Evolutionary conservation across 2,797 vertebrate species (phyloP), one percentile per base, ranked within the genome.

Genomic region (Poeciliopsis paucimaculata): DNA sequence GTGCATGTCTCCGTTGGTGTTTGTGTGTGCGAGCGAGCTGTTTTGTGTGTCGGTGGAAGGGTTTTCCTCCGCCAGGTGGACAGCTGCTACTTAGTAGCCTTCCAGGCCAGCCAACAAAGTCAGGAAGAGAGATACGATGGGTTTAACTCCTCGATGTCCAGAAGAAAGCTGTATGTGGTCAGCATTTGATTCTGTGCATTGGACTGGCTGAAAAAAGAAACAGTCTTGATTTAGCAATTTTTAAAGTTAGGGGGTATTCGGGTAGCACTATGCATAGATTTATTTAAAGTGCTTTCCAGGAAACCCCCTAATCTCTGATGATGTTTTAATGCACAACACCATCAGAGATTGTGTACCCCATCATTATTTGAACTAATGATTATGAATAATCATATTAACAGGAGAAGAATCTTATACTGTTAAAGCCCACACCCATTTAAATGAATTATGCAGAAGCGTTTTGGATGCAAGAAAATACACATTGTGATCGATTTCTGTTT

Each of bases 81-180:
- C 97, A 99, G 97, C 97, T 98, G 97, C 95, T 96, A 94, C 96
- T 95, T 95, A 95, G 95, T 87, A 92, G 93, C 95, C 93, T 95
- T 96, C 94, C 94, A 95, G 88, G 95, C 93, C 94, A 94, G 95
- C 94, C 91, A 92, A 95, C 95, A 93, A 92, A 96, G 96, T 96
- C 95, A 90, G 91, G 72, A 81, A 91, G 82, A 83, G 84, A 77
- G 88, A 86, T 82, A 89, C 88, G 85, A 83, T 75, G 71, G 82
- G 84, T 93, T 97, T 96, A 96, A 95, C 95, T 90, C 93, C 94
- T 96, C 93, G 85, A 87, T 78, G 73, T 77, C 87, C 87, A 83
- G 77, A 87, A 83, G 84, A 90, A 86, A 82, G 76, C 73, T 76
- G 28, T 76, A 78, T 47, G 34, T 62, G 39, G 20, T 70, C 45